Conservation (phyloP, 2,113 vertebrate genomes). For the Alces alces region DNA sequence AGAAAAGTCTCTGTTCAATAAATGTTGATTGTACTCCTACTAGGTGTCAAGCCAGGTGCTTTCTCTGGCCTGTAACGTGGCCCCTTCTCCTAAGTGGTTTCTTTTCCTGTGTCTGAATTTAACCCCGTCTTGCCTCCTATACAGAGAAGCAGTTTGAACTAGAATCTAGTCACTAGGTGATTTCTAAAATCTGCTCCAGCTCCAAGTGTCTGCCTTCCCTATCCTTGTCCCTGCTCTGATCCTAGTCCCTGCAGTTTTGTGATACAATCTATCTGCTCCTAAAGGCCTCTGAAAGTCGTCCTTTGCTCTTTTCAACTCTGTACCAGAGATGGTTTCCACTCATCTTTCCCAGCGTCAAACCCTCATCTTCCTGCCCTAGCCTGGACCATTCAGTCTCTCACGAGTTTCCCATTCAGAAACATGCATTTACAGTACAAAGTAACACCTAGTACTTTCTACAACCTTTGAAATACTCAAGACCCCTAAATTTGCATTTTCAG, state of each 20-base stretch:
- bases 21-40: background rate
- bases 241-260: background rate
- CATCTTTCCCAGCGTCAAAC: background rate
- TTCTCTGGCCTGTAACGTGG: background rate
- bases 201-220: background rate
- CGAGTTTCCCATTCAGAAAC: background rate
- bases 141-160: background rate
- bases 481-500: background rate
- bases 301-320: background rate
- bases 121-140: background rate
- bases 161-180: background rate
- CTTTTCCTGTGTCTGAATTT: background rate
- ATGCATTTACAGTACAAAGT: background rate
- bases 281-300: background rate
- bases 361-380: background rate
- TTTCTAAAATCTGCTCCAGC: background rate
- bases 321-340: background rate
- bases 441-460: background rate
- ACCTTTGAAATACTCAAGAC: constrained; percentile 7
- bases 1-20: background rate
- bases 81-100: background rate
- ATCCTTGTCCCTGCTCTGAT: background rate
- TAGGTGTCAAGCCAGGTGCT: background rate
- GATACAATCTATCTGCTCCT: background rate
- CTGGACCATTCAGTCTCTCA: background rate